Evolutionary conservation across 2,888 invertebrate species (phyloP).

Genomic region (Phyllotreta cruciferae): DNA sequence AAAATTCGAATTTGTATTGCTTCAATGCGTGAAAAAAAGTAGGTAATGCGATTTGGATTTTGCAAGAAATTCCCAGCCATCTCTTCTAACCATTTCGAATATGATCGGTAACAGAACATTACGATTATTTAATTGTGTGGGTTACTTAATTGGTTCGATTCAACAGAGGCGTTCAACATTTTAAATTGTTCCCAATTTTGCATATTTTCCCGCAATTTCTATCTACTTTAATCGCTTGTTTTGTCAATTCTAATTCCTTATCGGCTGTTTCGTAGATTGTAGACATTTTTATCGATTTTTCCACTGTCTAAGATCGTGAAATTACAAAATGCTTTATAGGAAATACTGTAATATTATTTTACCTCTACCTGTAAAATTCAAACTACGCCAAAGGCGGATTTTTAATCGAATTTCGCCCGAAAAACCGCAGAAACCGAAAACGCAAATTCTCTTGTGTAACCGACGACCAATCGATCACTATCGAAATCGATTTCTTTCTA

Average conservation of each 20-base stretch:
- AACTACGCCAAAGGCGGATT: slow-evolving; percentile 22
- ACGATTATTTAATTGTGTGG: slow-evolving; percentile 17
- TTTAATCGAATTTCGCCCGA: slow-evolving; percentile 15
- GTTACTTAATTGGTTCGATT: slow-evolving; percentile 15
- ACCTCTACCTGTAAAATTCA: no score
- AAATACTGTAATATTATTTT: no score
- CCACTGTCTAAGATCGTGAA: no score
- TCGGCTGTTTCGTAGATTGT: no score
- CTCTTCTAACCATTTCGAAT: slow-evolving; percentile 19
- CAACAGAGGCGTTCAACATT: slow-evolving; percentile 15
- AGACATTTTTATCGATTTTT: no score
- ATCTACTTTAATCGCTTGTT: background rate
- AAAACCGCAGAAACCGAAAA: slow-evolving; percentile 23
- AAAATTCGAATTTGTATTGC: no score
- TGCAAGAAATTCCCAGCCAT: slow-evolving; percentile 22
- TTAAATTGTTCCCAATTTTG: background rate
- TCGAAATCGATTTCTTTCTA: slow-evolving; percentile 5
- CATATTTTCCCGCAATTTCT: no score
- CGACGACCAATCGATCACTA: slow-evolving; percentile 19
- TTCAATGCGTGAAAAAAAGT: slow-evolving; percentile 12
- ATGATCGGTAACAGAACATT: slow-evolving; percentile 13
- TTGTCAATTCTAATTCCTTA: no score
- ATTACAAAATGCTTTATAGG: no score
- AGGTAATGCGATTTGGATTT: background rate
- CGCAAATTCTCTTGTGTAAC: slow-evolving; percentile 20